These are phyloP conservation scores for Sebastiscus tertius DNA, from an alignment of 2,797 vertebrate genomes.

Conservation along the genomic window DNA sequence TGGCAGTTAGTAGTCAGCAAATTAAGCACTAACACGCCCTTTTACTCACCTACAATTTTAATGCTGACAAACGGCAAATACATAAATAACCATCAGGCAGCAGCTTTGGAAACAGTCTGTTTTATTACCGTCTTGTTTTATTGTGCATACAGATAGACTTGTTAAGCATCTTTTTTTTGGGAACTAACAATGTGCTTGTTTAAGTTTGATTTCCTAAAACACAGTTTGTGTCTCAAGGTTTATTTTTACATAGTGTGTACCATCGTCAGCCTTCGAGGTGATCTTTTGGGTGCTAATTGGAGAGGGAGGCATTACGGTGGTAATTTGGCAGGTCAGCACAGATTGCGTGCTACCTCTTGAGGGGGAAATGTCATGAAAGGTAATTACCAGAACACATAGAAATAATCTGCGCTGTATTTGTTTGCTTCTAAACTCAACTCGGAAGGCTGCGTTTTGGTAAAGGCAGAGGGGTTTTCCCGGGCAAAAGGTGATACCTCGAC, in stretches of 20 bases:
- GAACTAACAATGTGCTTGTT: neutral
- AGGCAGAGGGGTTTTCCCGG: neutral
- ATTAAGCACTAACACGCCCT: slow-evolving; percentile 8
- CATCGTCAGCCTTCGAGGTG: slow-evolving; percentile 13
- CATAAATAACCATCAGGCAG: neutral
- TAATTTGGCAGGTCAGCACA: slow-evolving; percentile 62
- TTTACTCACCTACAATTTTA: slow-evolving; percentile 4
- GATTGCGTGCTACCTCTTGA: slow-evolving; percentile 44
- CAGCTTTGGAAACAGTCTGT: neutral
- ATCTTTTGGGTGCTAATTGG: slow-evolving; percentile 58
- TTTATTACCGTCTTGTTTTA: neutral
- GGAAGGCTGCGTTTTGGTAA: neutral
- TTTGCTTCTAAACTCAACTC: slow-evolving; percentile 29
- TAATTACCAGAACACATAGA: slow-evolving; percentile 60
- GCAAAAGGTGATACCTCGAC: neutral
- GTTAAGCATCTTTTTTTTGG: neutral
- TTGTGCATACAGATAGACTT: neutral
- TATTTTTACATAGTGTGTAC: slow-evolving; percentile 22
- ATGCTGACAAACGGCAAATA: neutral
- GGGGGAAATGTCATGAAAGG: slow-evolving; percentile 51
- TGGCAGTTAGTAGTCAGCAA: slow-evolving; percentile 27
- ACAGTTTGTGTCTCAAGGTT: neutral
- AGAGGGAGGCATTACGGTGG: slow-evolving; percentile 35
- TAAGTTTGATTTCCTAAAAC: slow-evolving; percentile 16
- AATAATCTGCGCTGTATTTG: slow-evolving; percentile 55